Evolutionary conservation across 2,797 vertebrate species (phyloP).

Genomic region (Pogoniulus pusillus): DNA sequence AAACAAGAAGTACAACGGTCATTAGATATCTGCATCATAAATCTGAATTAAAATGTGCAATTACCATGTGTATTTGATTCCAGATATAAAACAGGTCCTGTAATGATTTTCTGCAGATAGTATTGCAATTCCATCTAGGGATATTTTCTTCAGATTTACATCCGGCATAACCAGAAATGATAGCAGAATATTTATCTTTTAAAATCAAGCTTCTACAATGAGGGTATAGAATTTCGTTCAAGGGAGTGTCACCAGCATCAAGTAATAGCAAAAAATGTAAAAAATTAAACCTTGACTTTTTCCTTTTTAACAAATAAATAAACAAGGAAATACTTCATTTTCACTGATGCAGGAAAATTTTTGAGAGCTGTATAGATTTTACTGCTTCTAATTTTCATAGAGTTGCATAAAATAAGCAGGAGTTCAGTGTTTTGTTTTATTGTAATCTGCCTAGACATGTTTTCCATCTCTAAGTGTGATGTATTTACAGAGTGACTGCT

Average conservation of each 20-base stretch:
- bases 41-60: neutral
- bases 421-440: neutral
- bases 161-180: neutral
- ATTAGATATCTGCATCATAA: neutral
- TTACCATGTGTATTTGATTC: neutral
- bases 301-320: neutral
- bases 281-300: neutral
- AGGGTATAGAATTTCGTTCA: neutral
- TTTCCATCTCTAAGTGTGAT: neutral
- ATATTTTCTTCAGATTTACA: neutral
- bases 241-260: neutral
- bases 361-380: neutral
- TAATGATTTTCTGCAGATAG: neutral
- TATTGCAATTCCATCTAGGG: neutral
- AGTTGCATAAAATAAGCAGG: neutral
- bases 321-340: neutral
- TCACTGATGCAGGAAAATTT: neutral
- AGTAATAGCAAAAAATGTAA: neutral
- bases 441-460: neutral
- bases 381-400: neutral
- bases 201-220: neutral
- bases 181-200: neutral
- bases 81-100: neutral
- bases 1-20: neutral
- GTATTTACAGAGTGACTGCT: neutral